Evolutionary conservation across 2,113 vertebrate species (phyloP), one percentile per base, ranked within the genome.

Genomic region (Notothenia coriiceps): DNA sequence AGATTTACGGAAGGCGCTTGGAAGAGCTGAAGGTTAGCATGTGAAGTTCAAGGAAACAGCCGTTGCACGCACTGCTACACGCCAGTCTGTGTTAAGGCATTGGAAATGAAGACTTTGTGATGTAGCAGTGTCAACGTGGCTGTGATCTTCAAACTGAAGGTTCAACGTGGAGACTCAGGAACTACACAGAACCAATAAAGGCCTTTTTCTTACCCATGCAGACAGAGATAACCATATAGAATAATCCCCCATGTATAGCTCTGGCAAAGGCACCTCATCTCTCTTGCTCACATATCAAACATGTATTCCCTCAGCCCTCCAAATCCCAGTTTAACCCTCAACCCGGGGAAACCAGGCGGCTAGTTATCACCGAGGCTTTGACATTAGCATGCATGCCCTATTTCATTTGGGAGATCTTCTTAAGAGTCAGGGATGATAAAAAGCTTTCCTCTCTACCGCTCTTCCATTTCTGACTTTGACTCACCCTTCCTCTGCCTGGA

Each of bases 251-350:
- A 84, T 70, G 80, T 91, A 86, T 73, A 85, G 86, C 78, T 74
- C 73, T 33, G 68, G 84, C 89, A 90, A 92, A 93, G 88, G 87
- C 91, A 93, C 90, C 92, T 88, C 90, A 61, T 80, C 82, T 67
- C 78, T 63, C 76, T 79, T 71, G 9, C 86, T 92, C 87, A 89
- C 89, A 91, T 93, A 93, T 93, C 92, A 91, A 92, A 92, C 88
- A 88, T 91, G 90, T 90, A 91, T 90, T 92, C 90, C 71, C 88
- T 79, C 80, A 81, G 83, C 87, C 61, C 60, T 79, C 82, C 74
- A 92, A 93, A 94, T 94, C 92, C 92, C 85, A 89, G 89, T 85
- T 94, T 93, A 94, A 93, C 91, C 92, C 92, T 92, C 82, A 40
- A 84, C 88, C 89, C 86, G 13, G 20, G 66, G 70, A 88, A 92